These are phyloP conservation scores for Rachycentron canadum DNA, from an alignment of 2,797 vertebrate genomes.

Conservation along the genomic window DNA sequence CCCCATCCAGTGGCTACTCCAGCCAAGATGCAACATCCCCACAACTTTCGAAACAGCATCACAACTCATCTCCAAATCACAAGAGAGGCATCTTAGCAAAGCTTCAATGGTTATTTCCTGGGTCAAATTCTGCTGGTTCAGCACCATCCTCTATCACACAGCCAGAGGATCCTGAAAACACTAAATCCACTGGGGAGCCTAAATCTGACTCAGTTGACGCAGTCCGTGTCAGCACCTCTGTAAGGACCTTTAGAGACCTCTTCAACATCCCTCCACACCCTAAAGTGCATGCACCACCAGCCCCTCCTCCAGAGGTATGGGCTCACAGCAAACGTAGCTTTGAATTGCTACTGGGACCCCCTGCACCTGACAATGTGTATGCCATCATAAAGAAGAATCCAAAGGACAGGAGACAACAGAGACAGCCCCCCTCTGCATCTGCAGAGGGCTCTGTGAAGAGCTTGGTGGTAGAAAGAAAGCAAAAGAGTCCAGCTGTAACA, in stretches of 20 bases:
- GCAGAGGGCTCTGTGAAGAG: constrained; percentile 65
- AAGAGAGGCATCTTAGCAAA: constrained; percentile 84
- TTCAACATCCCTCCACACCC: constrained; percentile 93
- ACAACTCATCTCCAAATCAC: constrained; percentile 80
- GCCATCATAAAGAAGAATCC: constrained; percentile 80
- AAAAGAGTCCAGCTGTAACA: constrained; percentile 32
- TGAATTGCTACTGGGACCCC: constrained; percentile 84
- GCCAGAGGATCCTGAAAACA: constrained; percentile 31
- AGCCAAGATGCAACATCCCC: constrained; percentile 89
- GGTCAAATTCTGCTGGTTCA: constrained; percentile 72
- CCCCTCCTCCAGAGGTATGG: constrained; percentile 90
- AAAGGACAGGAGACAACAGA: constrained; percentile 81
- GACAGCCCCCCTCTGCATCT: constrained; percentile 58
- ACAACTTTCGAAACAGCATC: constrained; percentile 75
- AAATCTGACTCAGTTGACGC: constrained; percentile 30
- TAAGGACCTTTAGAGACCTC: constrained; percentile 79
- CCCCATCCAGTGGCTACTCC: constrained; percentile 92
- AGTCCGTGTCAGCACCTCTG: constrained; percentile 59
- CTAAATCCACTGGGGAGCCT: constrained; percentile 9
- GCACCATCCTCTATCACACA: constrained; percentile 73
- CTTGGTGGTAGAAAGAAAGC: constrained; percentile 62
- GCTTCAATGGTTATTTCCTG: constrained; percentile 84
- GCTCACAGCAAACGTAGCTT: constrained; percentile 80
- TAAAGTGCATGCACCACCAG: constrained; percentile 91
- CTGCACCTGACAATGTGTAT: constrained; percentile 74